A percentile compares a stretch with the other conserved stretches of the same genome.
These are phyloP conservation scores for Collichthys lucidus DNA, from an alignment of 2,113 vertebrate genomes.

Conservation along the genomic window DNA sequence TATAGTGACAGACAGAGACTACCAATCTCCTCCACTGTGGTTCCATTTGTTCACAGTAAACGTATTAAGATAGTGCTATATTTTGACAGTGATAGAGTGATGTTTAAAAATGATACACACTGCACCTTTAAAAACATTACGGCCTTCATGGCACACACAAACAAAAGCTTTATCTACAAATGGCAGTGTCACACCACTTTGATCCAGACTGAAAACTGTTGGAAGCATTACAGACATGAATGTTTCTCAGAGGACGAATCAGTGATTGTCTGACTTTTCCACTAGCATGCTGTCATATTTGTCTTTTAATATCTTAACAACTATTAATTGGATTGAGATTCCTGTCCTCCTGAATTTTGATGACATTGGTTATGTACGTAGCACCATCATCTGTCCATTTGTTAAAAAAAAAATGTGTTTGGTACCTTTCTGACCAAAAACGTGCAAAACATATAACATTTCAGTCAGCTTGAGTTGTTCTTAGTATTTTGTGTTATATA, in stretches of 20 bases:
- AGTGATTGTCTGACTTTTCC: not conserved
- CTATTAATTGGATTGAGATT: not conserved
- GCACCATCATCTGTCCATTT: too few relatives aligned
- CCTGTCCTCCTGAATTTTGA: not conserved
- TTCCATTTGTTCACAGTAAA: conserved; percentile 35
- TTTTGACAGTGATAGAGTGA: conserved; percentile 53
- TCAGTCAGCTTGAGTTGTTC: not conserved
- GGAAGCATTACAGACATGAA: not conserved
- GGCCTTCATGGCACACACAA: not conserved
- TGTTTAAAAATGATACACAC: conserved; percentile 57
- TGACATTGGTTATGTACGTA: not conserved
- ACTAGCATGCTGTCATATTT: not conserved
- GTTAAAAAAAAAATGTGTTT: too few relatives aligned
- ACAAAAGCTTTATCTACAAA: not conserved
- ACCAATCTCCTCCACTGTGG: conserved; percentile 35
- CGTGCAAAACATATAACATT: not conserved
- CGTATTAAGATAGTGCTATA: conserved; percentile 26
- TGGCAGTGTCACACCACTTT: not conserved
- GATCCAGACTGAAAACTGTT: not conserved
- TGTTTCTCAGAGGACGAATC: not conserved
- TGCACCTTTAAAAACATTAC: conserved; percentile 28
- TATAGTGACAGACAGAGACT: conserved; percentile 10
- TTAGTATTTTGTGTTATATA: not conserved
- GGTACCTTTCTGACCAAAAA: not conserved
- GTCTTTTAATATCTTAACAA: not conserved